Evolutionary conservation across 1,140 invertebrate species (phyloP), one percentile per base, ranked within the genome.

Genomic region (Tetramorium alpestre): DNA sequence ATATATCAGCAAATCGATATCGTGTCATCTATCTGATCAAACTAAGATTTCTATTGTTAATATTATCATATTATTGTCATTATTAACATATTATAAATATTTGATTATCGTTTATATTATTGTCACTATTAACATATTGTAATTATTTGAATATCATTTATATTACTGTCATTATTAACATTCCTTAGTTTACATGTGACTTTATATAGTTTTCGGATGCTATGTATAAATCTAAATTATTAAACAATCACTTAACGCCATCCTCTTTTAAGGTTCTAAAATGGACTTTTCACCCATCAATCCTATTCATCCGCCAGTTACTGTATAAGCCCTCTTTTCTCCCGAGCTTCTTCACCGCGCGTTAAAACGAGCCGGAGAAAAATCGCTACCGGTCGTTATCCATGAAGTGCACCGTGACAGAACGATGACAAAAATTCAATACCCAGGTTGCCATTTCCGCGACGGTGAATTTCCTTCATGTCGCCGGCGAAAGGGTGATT

Each of bases 391-490:
- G 69, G 56, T 75, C 80, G 56, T 82, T 82, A 73, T 62, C 54
- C 80, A 16, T 6, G 18, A 73, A 67, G 18, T 56, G 54, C 22
- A 41, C n/a, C 28, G 67, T 38, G 49, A 72, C 18, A 28, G 38
- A 56, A 10, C 33, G 78, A 72, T 16, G 38, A 73, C 54, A 56
- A 70, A 84, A 84, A 84, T 84, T 84, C 80, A 84, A 84, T 60
- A 56, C 80, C 44, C 54, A n/a, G 25, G 65, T 73, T 58, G 49
- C 69, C 51, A 11, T 33, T 22, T 47, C 41, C 25, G 3, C 18
- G 13, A 16, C 25, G 67, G 38, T 49, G 80, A 72, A 60, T 82
- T 82, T 82, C 41, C 80, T 82, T 60, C 80, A 28, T 13, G 69
- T 84, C 54, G 25, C 33, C 38, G 11, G 41, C 54, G 28, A 75